phyloP scores from a whole-genome alignment of 2,888 invertebrate genomes.

The Metallyticus violacea region DNA sequence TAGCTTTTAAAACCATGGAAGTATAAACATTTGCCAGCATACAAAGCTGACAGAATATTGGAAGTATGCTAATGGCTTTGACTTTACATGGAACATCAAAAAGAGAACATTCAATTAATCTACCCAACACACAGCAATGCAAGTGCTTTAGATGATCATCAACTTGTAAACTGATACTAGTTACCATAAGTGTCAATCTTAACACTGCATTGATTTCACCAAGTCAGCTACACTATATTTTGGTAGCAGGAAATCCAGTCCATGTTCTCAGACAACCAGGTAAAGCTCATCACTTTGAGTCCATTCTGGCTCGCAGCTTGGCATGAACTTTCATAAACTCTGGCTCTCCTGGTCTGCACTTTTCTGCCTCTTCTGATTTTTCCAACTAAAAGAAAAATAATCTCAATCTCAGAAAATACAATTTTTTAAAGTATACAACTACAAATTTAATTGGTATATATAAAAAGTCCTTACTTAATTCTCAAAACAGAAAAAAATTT shows the following conservation, averaged over 20 bases:
- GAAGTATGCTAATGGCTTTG: background rate
- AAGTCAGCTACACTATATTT: too few species aligned
- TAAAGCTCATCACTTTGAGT: conserved; percentile 36
- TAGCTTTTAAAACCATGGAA: too few species aligned
- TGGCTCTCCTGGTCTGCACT: conserved; percentile 37
- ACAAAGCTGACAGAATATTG: background rate
- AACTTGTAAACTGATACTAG: too few species aligned
- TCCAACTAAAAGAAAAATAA: conserved; percentile 37
- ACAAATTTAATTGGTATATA: too few species aligned
- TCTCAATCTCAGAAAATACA: too few species aligned
- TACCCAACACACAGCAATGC: background rate
- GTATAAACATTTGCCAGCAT: background rate
- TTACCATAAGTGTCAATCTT: background rate
- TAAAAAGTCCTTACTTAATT: too few species aligned
- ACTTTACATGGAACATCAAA: too few species aligned
- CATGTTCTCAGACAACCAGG: background rate
- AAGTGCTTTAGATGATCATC: too few species aligned
- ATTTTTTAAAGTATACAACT: too few species aligned
- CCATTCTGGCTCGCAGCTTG: conserved; percentile 56
- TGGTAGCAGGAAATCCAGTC: too few species aligned
- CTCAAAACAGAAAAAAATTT: too few species aligned
- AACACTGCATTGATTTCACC: background rate
- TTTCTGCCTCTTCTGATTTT: conserved; percentile 37
- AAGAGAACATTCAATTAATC: background rate
- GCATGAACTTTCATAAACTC: conserved; percentile 64